Evolutionary conservation across 2,113 vertebrate species (phyloP).

Genomic region (Morone chrysops): DNA sequence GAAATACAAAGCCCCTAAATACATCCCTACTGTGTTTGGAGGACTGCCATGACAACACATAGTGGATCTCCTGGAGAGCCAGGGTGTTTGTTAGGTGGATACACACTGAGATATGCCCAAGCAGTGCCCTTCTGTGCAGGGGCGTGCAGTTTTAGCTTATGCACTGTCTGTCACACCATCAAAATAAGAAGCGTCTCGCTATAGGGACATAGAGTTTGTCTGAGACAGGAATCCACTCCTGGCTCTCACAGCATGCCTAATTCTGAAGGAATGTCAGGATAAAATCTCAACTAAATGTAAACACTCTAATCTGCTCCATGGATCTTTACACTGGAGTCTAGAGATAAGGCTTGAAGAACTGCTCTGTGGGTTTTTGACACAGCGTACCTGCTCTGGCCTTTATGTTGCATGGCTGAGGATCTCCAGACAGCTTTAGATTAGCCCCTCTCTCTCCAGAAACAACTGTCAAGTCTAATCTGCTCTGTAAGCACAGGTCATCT

Average conservation of each 20-base stretch:
- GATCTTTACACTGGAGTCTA: slow-evolving; percentile 53
- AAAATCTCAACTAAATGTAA: slow-evolving; percentile 66
- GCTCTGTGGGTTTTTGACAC: slow-evolving; percentile 48
- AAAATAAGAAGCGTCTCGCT: slow-evolving; percentile 51
- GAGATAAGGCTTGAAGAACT: slow-evolving; percentile 55
- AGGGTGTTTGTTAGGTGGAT: slow-evolving; percentile 72
- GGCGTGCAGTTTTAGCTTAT: slow-evolving; percentile 51
- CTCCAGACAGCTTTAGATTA: slow-evolving; percentile 70
- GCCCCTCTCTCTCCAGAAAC: slow-evolving; percentile 55
- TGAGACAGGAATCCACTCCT: slow-evolving; percentile 47
- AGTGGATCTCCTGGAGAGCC: slow-evolving; percentile 71
- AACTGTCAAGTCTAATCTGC: slow-evolving; percentile 71
- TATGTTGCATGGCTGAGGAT: slow-evolving; percentile 54
- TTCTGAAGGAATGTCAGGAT: slow-evolving; percentile 68
- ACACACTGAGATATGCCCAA: slow-evolving; percentile 78
- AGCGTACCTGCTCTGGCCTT: slow-evolving; percentile 56
- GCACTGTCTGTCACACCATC: slow-evolving; percentile 47
- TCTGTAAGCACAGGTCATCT: slow-evolving; percentile 68
- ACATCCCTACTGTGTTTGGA: slow-evolving; percentile 82
- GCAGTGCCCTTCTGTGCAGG: slow-evolving; percentile 60
- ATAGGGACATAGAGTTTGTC: slow-evolving; percentile 46
- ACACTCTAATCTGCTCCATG: slow-evolving; percentile 64
- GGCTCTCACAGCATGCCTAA: slow-evolving; percentile 49
- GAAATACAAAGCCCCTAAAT: slow-evolving; percentile 78
- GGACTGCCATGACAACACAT: slow-evolving; percentile 81